Base-by-base conservation (phyloP, 2,113 vertebrate species). In the Plectropomus leopardus region DNA sequence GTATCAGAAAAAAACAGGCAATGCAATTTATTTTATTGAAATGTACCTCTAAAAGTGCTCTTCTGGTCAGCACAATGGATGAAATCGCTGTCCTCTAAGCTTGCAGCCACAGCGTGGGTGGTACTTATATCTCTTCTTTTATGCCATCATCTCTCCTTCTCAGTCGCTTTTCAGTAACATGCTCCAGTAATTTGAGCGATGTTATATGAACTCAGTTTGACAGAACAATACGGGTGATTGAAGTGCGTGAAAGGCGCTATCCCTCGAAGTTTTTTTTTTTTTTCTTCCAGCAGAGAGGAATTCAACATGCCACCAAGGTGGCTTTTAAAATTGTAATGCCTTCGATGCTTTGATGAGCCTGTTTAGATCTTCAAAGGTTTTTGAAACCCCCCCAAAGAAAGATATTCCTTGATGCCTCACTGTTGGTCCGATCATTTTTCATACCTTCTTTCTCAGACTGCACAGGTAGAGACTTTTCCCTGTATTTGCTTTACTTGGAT, bases 171-270 rank as follows among this genome's bases (percentile, higher is more conserved):
- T 66, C 71, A 50, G 57, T 64, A 68, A 15, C 66, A 73, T 45
- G 83, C 75, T 68, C 50, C 75, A 76, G 60, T 45, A 61, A 60
- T 63, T 88, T 86, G 69, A 87, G 78, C 32, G 59, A 72, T 85
- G 65, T 82, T 72, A 44, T 60, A 76, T 57, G 78, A 72, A 76
- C 82, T 65, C 67, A 78, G 55, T 81, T 79, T 79, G 77, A 86
- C 75, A 77, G 81, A 78, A 85, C 80, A 78, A 76, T 89, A 50
- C 36, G 36, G 61, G 70, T 82, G 80, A 84, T 84, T 83, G 85
- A 87, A 80, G 72, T 58, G 47, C 8, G 4, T 76, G 66, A 83
- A 76, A 64, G 57, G 44, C 44, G 19, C 58, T 64, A 53, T 72
- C 24, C 57, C 51, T 76, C 26, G 4, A 24, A 67, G 64, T 70